Evolutionary conservation across 2,113 vertebrate species (phyloP), one percentile per base, ranked within the genome.

Genomic region (Alosa alosa): DNA sequence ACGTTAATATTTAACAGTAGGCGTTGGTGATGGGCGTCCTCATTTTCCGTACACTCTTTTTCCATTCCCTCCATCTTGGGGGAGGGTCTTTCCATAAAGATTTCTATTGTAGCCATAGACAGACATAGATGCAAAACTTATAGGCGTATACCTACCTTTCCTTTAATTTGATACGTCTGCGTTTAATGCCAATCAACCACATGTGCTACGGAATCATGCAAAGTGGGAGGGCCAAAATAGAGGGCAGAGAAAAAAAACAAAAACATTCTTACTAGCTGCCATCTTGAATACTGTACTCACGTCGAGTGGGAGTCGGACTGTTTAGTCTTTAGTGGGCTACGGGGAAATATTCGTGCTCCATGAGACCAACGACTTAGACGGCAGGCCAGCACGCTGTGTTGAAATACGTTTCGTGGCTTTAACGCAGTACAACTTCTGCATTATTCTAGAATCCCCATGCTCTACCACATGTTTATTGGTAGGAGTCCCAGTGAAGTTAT

Each of bases 241-340:
- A 81, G 72, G 57, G 86, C 86, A 82, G 85, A 64, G 86, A 87
- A 89, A 90, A 87, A 90, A 88, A 87, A 84, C 87, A 87, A 90
- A 90, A 90, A 91, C 93, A 84, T 47, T 82, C 85, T 84, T 85
- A 85, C 88, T 45, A 85, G 83, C 88, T 84, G 88, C 89, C 88
- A 89, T 90, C 89, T 90, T 90, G 89, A 85, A 90, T 88, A 88
- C 88, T 85, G 89, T 90, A 88, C 55, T 89, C 86, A 87, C 83
- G 78, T 82, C 50, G 55, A 86, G 52, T 84, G 83, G 82, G 47
- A 84, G 81, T 78, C 60, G 25, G 60, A 64, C 60, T 49, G 47
- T 13, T 13, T 4, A n/a, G 60, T 39, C 2, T 13, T 13, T 4
- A n/a, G 60, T 39, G 11, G 25, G 72, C 31, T 41, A 78, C 72